Percentiles rank a stretch among this genome's conserved stretches.
Evolutionary conservation across 2,113 vertebrate genomes (phyloP).

Genomic region (Corvus moneduloides): DNA sequence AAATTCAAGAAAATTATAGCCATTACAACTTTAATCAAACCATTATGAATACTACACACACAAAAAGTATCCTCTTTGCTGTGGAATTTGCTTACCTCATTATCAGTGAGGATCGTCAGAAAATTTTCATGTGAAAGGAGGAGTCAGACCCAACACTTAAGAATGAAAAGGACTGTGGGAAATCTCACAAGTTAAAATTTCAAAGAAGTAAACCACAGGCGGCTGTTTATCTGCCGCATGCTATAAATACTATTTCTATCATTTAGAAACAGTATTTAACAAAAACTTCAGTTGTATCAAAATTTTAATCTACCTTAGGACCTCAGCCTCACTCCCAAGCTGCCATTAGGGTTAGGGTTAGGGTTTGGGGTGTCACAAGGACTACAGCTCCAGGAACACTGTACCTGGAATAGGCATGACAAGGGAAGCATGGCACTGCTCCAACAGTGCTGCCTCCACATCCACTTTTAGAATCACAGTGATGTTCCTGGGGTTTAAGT

Average conservation of each 20-base stretch:
- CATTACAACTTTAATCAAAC: not conserved
- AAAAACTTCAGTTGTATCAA: not conserved
- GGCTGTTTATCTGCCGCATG: not conserved
- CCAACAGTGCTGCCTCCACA: not conserved
- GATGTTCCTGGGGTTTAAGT: not conserved
- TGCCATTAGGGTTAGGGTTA: not conserved
- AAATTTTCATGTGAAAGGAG: not conserved
- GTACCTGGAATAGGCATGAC: not conserved
- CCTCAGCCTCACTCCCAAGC: rapidly evolving
- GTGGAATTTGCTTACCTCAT: not conserved
- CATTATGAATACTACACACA: not conserved
- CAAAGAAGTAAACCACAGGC: not conserved
- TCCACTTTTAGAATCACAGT: not conserved
- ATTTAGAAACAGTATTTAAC: not conserved
- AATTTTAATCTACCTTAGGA: not conserved
- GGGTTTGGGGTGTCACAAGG: not conserved
- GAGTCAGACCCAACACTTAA: not conserved
- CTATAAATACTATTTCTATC: not conserved
- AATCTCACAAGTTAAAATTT: not conserved
- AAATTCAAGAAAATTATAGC: not conserved
- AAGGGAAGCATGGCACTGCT: not conserved
- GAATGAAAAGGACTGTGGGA: not conserved
- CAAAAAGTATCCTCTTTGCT: not conserved
- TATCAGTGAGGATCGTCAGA: not conserved
- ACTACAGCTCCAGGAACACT: not conserved